Evolutionary conservation across 1,140 invertebrate genomes (phyloP).

Genomic region (Lordiphosa stackelbergi): DNA sequence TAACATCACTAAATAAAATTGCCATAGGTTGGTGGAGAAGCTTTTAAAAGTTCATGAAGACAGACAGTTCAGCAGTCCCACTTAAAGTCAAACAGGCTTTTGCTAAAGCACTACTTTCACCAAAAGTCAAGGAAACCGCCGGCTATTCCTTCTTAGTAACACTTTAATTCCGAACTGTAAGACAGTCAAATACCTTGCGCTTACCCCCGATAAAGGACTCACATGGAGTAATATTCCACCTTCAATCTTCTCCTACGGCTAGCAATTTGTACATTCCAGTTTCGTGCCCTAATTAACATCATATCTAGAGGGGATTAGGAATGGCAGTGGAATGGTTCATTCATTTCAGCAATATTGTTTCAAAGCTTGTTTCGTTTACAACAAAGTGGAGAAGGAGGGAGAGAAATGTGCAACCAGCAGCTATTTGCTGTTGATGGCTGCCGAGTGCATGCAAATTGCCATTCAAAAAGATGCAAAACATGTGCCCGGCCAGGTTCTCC

Average conservation of each 20-base stretch:
- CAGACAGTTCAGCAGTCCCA: too few relatives aligned
- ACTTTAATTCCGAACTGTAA: too few relatives aligned
- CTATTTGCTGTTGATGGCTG: slow-evolving; percentile 73
- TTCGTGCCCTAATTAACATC: slow-evolving; percentile 37
- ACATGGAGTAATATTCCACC: too few relatives aligned
- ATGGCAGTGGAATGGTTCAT: slow-evolving; percentile 27
- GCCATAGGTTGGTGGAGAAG: too few relatives aligned
- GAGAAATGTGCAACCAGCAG: slow-evolving; percentile 45
- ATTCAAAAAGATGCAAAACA: slow-evolving; percentile 70
- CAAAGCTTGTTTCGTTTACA: slow-evolving; percentile 37
- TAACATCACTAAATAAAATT: too few relatives aligned
- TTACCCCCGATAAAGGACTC: too few relatives aligned
- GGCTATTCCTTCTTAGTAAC: too few relatives aligned
- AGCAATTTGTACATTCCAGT: slow-evolving; percentile 19
- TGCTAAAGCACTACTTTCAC: too few relatives aligned
- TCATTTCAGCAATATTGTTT: slow-evolving; percentile 48
- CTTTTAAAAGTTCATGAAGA: too few relatives aligned
- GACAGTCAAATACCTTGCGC: too few relatives aligned
- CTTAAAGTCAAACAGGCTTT: too few relatives aligned
- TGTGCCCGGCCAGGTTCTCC: slow-evolving; percentile 36
- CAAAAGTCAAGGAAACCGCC: too few relatives aligned
- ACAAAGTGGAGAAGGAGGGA: slow-evolving; percentile 7
- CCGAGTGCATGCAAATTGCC: slow-evolving; percentile 73
- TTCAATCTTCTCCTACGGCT: neutral
- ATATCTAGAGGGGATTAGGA: slow-evolving; percentile 48